Base-by-base conservation (phyloP, 1,140 invertebrate genomes). In the Bombus confusus region DNA sequence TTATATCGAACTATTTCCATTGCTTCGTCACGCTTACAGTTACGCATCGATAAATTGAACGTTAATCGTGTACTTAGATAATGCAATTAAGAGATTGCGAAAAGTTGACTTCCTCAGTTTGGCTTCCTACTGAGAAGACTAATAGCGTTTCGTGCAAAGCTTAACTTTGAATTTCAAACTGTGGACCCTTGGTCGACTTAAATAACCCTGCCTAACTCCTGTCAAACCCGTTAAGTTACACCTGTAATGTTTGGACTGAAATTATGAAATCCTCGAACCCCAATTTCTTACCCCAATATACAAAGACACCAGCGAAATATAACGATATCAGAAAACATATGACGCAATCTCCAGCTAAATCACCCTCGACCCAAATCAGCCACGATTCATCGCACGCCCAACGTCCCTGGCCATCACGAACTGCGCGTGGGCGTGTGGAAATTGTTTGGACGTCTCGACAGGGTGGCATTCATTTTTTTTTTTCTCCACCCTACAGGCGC, bases 371-470 rank as follows among this genome's bases (percentile, higher is more conserved):
- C 47, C 8, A 57, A 57, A 39, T 39, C 41, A 41, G 18, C 34
- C 43, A 5, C 4, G n/a, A 12, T 22, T 18, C 31, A 31, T 12
- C 25, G 10, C 52, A 41, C 25, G 28, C 34, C 47, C 22, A 37
- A n/a, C n/a, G 18, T 72, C 47, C 47, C 66, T 62, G 10, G 43
- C 39, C 37, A 37, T 85, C 47, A n/a, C 2, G 47, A 52, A 52
- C 37, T 15, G 6, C 13, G 37, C 18, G 28, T 25, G 10, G 47
- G 9, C 64, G 59, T 8, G 69, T 39, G 71, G 37, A 85, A 85
- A 85, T 81, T 80, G 59, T 72, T 85, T 12, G 43, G 68, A 80
- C 28, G 10, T 62, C 28, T 62, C 59, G 28, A 62, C 71, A 75
- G 73, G 12, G 15, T 62, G 39, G 52, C 73, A 25, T 77, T 43